Evolutionary conservation across 2,888 invertebrate genomes (phyloP), one percentile per base, ranked within the genome.

Genomic region (Athrips mouffetella): DNA sequence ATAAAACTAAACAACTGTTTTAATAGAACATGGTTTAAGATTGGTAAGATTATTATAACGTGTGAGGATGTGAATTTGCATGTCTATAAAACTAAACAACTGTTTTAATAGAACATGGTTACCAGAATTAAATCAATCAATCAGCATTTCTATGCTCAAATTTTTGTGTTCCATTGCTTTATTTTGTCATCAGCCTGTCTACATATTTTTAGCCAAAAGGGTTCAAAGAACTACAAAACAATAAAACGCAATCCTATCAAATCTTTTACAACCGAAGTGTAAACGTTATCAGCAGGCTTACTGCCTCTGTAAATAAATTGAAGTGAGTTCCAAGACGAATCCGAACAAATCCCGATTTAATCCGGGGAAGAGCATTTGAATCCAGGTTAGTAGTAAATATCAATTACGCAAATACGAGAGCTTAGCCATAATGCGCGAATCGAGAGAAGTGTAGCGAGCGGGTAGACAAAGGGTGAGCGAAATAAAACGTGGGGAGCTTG

Each of bases 351-450:
- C 79, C 76, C 64, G 65, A 55, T 69, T 76, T 86, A 87, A 86
- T 86, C 81, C 74, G 61, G 69, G 59, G 65, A 70, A 80, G 73
- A 80, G 82, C 80, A 70, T 70, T 73, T 63, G 75, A 76, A 82
- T 84, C 81, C 85, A 83, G 83, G 88, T 87, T 86, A 87, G 84
- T 83, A 75, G 88, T 87, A 87, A 87, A 87, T 87, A 87, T 87
- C 87, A 84, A 87, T 87, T 87, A 87, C 86, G 79, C 74, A 81
- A 84, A 87, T 78, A 76, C 80, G 73, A 67, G 53, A 67, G 78
- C 73, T 82, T 82, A 79, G 69, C 66, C 62, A 70, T 68, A 70
- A 72, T 60, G 70, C 59, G 58, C 57, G 62, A 57, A 54, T 52
- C 55, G 62, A 63, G 48, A 16, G 51, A 31, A 45, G 23, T 20